phyloP scores from a whole-genome alignment of 2,888 invertebrate genomes.

The Exocentrus adspersus region DNA sequence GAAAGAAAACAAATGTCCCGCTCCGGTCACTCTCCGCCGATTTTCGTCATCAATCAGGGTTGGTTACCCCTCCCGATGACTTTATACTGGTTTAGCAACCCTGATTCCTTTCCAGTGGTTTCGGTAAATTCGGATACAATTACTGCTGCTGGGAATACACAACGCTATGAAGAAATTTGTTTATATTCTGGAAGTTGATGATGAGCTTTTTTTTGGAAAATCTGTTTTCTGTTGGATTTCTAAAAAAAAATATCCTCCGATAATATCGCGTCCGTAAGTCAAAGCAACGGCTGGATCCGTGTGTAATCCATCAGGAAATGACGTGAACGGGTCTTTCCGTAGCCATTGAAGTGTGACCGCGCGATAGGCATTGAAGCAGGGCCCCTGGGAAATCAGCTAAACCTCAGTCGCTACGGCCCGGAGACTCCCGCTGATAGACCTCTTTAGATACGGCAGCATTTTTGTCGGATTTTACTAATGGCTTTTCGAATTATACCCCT shows the following conservation, averaged over 20 bases:
- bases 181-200: no score
- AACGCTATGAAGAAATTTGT: no score
- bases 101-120: constrained; percentile 29
- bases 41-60: constrained; percentile 55
- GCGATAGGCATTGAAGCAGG: constrained; percentile 61
- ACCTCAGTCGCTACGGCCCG: constrained; percentile 34
- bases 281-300: constrained; percentile 41
- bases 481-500: constrained; percentile 41
- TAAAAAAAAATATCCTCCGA: no score
- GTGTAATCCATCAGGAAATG: constrained; percentile 60
- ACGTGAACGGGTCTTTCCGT: constrained; percentile 61
- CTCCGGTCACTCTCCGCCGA: constrained; percentile 55
- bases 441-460: constrained; percentile 28
- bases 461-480: constrained; percentile 32
- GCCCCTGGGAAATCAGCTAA: constrained; percentile 62
- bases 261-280: constrained; percentile 48
- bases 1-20: constrained; percentile 61
- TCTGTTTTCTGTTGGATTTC: no score
- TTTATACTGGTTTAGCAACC: constrained; percentile 32
- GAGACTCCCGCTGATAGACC: constrained; percentile 21
- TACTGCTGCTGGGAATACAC: no score
- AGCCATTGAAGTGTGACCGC: constrained; percentile 64
- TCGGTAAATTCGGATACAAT: no score
- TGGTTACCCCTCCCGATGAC: constrained; percentile 33
- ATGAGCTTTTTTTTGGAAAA: no score